Evolutionary conservation across 2,113 vertebrate species (phyloP).

Genomic region (Dissostichus mawsoni): DNA sequence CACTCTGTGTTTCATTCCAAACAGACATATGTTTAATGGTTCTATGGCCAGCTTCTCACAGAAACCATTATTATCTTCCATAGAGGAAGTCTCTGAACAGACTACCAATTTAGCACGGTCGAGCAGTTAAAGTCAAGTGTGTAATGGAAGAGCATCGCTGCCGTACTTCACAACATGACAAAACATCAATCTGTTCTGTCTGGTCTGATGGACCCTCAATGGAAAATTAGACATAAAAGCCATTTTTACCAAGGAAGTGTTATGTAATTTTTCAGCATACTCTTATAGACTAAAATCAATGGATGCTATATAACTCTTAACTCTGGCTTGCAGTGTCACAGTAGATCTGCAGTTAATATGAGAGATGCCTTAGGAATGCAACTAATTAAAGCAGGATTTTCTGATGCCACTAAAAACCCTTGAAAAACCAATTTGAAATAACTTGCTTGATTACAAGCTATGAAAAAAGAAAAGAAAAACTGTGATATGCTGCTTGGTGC

Average conservation of each 20-base stretch:
- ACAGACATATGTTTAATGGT: conserved; percentile 4
- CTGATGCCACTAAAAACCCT: background rate
- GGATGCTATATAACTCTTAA: conserved; percentile 21
- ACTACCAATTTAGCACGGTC: conserved; percentile 46
- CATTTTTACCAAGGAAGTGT: conserved; percentile 1
- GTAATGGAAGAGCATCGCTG: conserved; percentile 1
- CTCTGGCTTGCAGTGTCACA: conserved; percentile 11
- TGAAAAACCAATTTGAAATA: background rate
- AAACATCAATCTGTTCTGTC: conserved; percentile 15
- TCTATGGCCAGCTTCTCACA: conserved; percentile 30
- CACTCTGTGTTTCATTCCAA: background rate
- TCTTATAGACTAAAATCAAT: background rate
- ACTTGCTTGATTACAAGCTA: background rate
- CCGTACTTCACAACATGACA: conserved; percentile 6
- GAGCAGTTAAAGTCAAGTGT: conserved; percentile 44
- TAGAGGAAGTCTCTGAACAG: conserved; percentile 46
- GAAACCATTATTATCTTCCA: conserved; percentile 59
- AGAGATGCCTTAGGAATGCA: conserved; percentile 2
- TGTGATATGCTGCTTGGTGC: background rate
- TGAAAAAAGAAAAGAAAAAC: background rate
- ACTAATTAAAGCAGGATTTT: conserved; percentile 1
- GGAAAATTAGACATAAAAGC: background rate
- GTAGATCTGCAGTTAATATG: conserved; percentile 10
- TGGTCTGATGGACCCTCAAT: background rate
- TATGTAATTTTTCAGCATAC: conserved; percentile 22